Base-by-base conservation (phyloP, 2,113 vertebrate genomes). In the Clarias macrocephalus region DNA sequence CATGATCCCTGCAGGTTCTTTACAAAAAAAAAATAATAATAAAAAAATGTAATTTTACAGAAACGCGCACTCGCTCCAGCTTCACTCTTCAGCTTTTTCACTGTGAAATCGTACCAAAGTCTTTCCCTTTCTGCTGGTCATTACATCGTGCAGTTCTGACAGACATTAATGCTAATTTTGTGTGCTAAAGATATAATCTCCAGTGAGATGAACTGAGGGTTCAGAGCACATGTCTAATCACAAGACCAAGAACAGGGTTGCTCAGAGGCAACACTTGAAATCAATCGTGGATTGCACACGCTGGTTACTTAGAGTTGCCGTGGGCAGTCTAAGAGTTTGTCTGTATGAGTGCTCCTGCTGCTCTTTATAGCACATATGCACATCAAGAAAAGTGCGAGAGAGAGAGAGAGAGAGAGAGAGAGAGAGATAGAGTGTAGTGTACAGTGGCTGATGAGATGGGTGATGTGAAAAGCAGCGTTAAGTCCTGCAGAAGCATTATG, bases 401-500 rank as follows among this genome's bases (percentile, higher is more conserved):
- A 6, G 48, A 7, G 48, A 8, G 48, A 54, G n/a, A 25, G 79
- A 54, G 80, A 28, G 80, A 56, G 80, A 6, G 75, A 16, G 33
- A 3, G 37, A 19, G 33, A 1, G 33, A 1, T n/a, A n/a, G n/a
- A n/a, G 48, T 42, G 8, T 25, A 1, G 59, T 28, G 66, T 11
- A 48, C 6, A 66, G 60, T 10, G 28, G 63, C 54, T 80, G 68
- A 85, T 59, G 68, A 48, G 56, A 75, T 80, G 28, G 65, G 79
- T 72, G 66, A 11, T 73, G 54, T 81, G 21, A 59, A 57, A 70
- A 18, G 33, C 52, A 62, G 85, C 65, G 82, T 82, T 52, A 82
- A 72, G 82, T 86, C 79, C 56, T 82, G 77, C 42, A n/a, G 56
- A 82, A 59, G 76, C 68, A 89, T 88, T 87, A 89, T 21, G 72